Percentiles rank a stretch among this genome's conserved stretches.
Evolutionary conservation across 2,113 vertebrate genomes (phyloP).

Genomic region (Scytalopus superciliaris): DNA sequence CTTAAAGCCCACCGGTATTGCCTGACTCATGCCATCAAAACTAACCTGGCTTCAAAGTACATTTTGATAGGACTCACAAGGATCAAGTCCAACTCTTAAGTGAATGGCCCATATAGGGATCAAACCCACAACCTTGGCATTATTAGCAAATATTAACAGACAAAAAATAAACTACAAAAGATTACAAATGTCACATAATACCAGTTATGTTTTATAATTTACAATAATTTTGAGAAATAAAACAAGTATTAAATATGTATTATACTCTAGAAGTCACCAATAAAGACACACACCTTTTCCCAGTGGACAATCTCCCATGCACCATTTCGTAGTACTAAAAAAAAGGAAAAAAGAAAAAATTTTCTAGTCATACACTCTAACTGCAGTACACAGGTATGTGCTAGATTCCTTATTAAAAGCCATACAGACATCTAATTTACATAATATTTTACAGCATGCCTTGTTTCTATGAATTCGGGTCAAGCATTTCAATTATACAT

Average conservation of each 20-base stretch:
- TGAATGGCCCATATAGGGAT: not conserved
- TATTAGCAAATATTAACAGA: not conserved
- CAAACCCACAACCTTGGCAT: not conserved
- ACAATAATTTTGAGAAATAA: not conserved
- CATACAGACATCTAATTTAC: not conserved
- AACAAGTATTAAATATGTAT: not conserved
- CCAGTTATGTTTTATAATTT: not conserved
- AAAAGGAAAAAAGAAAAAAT: not conserved
- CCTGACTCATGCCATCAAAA: not conserved
- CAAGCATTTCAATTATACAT: not conserved
- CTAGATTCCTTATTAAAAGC: not conserved
- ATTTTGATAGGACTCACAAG: not conserved
- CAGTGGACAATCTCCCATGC: constrained; percentile 99
- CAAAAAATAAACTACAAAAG: not conserved
- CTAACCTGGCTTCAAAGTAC: not conserved
- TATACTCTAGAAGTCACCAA: not conserved
- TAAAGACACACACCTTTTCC: constrained; percentile 90
- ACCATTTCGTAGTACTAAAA: constrained; percentile 91
- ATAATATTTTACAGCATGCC: not conserved
- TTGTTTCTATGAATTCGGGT: not conserved
- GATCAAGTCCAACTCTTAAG: not conserved
- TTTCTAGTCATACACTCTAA: not conserved
- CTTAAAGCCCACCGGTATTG: not conserved
- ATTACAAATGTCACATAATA: not conserved
- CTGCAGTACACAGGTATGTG: not conserved